Evolutionary conservation across 2,888 invertebrate genomes (phyloP).

Genomic region (Apodemia mormo): DNA sequence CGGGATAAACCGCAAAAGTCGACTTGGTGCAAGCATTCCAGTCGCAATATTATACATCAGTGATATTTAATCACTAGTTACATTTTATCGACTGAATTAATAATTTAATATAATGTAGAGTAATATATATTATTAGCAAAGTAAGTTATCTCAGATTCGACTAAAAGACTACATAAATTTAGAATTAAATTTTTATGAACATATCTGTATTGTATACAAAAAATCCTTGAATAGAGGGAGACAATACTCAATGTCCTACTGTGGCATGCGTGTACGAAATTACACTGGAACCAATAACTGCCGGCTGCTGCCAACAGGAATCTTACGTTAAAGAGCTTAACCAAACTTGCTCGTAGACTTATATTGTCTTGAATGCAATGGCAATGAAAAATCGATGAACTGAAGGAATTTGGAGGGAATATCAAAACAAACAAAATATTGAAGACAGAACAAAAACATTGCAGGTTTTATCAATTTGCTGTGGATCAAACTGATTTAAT

Average conservation of each 20-base stretch:
- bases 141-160: constrained; percentile 80
- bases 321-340: constrained; percentile 8
- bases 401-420: neutral
- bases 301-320: constrained; percentile 9
- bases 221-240: constrained; percentile 67
- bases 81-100: constrained; percentile 63
- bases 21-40: constrained; percentile 54
- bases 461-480: neutral
- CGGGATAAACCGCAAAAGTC: constrained; percentile 36
- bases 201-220: constrained; percentile 76
- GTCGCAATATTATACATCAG: constrained; percentile 59
- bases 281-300: constrained; percentile 22
- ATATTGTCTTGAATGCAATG: neutral
- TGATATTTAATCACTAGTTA: constrained; percentile 49
- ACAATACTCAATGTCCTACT: constrained; percentile 65
- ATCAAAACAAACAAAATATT: neutral
- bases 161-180: constrained; percentile 78
- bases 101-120: constrained; percentile 11
- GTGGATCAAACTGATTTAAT: neutral
- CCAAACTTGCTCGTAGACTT: neutral
- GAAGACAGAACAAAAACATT: neutral
- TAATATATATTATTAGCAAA: constrained; percentile 50
- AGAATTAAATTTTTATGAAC: constrained; percentile 78
- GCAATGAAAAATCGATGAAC: constrained; percentile 16
- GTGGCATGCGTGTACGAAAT: constrained; percentile 24